phyloP scores from a whole-genome alignment of 2,888 invertebrate species.

The Agrotis clavis region DNA sequence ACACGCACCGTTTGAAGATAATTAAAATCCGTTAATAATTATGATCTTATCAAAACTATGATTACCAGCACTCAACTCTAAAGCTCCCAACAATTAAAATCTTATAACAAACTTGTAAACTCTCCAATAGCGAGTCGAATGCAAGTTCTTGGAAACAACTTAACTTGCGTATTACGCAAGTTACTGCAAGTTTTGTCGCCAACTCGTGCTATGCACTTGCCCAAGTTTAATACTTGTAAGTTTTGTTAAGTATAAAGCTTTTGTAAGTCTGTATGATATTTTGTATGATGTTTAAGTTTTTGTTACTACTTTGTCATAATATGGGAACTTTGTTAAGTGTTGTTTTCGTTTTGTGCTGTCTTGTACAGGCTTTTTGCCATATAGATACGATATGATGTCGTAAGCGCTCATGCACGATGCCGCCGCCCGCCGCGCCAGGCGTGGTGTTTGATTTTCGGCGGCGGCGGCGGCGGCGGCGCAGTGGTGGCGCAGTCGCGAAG shows the following conservation, averaged over 20 bases:
- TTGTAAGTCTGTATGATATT: conserved; percentile 21
- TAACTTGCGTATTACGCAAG: conserved; percentile 29
- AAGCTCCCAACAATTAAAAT: conserved; percentile 23
- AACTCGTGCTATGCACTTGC: conserved; percentile 38
- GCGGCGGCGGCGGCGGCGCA: too few species aligned
- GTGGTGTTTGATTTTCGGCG: too few species aligned
- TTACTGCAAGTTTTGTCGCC: conserved; percentile 18
- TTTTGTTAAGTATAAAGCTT: conserved; percentile 25
- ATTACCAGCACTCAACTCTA: not conserved
- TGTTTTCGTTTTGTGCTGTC: too few species aligned
- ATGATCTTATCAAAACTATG: too few species aligned
- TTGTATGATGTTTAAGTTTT: conserved; percentile 8
- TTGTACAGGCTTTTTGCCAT: too few species aligned
- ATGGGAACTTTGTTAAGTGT: too few species aligned
- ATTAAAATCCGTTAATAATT: too few species aligned
- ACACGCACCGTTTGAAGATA: too few species aligned
- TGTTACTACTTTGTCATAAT: not conserved
- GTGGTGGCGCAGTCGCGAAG: too few species aligned
- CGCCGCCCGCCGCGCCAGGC: too few species aligned
- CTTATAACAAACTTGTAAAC: conserved; percentile 34
- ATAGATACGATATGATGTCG: too few species aligned
- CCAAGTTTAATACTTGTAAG: conserved; percentile 28
- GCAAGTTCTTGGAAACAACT: conserved; percentile 26
- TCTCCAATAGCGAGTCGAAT: conserved; percentile 26
- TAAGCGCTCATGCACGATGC: too few species aligned